These are phyloP conservation scores for Perizoma affinitatum DNA, from an alignment of 2,888 invertebrate genomes.

Conservation along the genomic window DNA sequence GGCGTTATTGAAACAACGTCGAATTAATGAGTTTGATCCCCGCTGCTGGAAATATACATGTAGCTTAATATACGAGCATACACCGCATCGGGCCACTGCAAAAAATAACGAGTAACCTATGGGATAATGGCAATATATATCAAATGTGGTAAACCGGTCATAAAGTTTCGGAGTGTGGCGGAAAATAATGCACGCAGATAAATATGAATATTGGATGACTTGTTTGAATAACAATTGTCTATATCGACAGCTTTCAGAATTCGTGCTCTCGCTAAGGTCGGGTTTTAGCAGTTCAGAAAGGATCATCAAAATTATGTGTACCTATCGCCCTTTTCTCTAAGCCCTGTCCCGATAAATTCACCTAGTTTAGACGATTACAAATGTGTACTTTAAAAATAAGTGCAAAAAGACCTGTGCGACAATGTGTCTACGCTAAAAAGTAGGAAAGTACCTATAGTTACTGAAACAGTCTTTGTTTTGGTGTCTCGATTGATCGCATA, in stretches of 20 bases:
- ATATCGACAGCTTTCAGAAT: not conserved
- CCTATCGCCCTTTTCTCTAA: too few species aligned
- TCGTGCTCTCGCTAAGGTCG: not conserved
- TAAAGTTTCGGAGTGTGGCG: conserved; percentile 18
- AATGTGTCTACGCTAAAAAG: too few species aligned
- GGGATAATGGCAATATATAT: conserved; percentile 25
- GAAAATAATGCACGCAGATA: conserved; percentile 14
- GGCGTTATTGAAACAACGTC: conserved; percentile 45
- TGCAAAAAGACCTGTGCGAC: too few species aligned
- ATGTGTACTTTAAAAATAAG: too few species aligned
- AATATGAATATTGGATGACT: conserved; percentile 18
- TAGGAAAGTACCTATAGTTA: too few species aligned
- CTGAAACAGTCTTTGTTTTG: too few species aligned
- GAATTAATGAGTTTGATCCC: conserved; percentile 45
- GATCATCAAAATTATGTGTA: too few species aligned
- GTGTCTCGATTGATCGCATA: not conserved
- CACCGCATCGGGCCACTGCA: conserved; percentile 6
- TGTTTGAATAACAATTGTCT: conserved; percentile 15
- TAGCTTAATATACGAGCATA: not conserved
- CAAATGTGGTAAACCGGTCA: conserved; percentile 29
- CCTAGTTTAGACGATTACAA: too few species aligned
- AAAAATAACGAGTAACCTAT: conserved; percentile 23
- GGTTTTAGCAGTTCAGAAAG: not conserved
- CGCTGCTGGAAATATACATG: conserved; percentile 17
- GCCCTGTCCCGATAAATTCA: too few species aligned